A percentile compares a stretch with the other conserved stretches of the same genome.
Conservation (phyloP, 2,797 vertebrate genomes). For the Typhlichthys subterraneus region DNA sequence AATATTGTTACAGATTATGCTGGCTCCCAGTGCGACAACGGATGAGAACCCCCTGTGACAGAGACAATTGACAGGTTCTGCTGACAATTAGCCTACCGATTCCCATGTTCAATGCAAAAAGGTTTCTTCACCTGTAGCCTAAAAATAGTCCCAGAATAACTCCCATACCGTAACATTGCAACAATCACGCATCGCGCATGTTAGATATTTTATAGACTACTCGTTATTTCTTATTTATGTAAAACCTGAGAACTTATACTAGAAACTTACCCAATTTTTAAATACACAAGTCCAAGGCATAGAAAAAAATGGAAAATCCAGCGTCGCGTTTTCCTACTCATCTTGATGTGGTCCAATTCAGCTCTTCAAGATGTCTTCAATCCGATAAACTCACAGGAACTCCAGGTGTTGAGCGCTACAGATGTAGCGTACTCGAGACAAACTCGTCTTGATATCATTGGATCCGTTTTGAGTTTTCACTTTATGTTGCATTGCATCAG, state of each 20-base stretch:
- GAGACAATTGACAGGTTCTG: neutral
- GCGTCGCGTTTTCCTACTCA: constrained; percentile 89
- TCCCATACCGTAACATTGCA: too few species aligned
- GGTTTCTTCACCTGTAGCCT: too few species aligned
- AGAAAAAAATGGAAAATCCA: constrained; percentile 89
- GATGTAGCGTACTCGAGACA: constrained; percentile 42
- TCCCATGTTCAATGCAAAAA: neutral
- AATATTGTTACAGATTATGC: constrained; percentile 98
- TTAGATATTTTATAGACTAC: neutral
- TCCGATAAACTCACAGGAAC: constrained; percentile 41
- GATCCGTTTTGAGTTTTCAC: constrained; percentile 55
- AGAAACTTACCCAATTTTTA: constrained; percentile 87
- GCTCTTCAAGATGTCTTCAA: constrained; percentile 24
- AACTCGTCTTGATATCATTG: constrained; percentile 61
- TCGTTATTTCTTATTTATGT: constrained; percentile 7
- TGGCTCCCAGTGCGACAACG: constrained; percentile 94
- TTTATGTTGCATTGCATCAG: constrained; percentile 51
- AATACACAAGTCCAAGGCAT: constrained; percentile 85
- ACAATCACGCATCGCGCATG: neutral
- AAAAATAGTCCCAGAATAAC: too few species aligned
- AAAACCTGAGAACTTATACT: neutral
- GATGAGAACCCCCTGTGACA: constrained; percentile 88
- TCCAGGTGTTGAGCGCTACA: constrained; percentile 64
- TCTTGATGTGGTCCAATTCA: constrained; percentile 37
- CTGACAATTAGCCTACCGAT: neutral